Evolutionary conservation across 2,113 vertebrate genomes (phyloP).

Genomic region (Lycaon pictus): DNA sequence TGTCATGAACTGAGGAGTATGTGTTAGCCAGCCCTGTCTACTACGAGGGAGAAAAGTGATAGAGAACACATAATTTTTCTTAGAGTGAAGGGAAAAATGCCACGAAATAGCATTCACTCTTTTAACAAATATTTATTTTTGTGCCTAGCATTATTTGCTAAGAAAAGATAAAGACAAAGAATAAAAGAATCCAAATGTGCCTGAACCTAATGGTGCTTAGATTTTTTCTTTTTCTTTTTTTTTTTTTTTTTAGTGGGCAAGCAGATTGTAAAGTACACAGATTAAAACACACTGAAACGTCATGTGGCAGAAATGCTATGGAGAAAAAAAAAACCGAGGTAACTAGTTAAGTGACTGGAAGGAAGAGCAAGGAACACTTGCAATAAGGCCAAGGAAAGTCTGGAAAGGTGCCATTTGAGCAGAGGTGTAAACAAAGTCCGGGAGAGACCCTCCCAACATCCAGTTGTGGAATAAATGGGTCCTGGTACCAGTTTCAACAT

Average conservation of each 20-base stretch:
- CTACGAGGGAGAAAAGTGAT: background rate
- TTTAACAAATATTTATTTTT: slow-evolving; percentile 38
- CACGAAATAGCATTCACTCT: background rate
- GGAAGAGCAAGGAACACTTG: background rate
- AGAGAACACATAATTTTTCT: background rate
- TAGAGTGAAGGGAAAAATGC: background rate
- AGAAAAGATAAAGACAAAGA: background rate
- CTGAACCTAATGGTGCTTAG: background rate
- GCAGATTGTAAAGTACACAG: background rate
- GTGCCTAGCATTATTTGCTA: background rate
- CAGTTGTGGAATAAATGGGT: background rate
- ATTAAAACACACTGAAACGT: background rate
- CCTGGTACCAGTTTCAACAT: background rate
- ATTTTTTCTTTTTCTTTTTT: background rate
- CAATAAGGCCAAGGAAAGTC: background rate
- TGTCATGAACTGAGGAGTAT: background rate
- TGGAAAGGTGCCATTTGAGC: background rate
- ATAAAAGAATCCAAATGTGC: background rate
- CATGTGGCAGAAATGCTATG: background rate
- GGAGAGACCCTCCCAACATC: background rate
- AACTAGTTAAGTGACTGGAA: background rate
- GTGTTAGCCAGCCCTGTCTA: background rate
- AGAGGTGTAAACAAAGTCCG: background rate
- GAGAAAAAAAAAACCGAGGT: background rate
- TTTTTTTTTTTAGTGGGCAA: background rate